These are phyloP conservation scores for Camponotus pennsylvanicus DNA, from an alignment of 1,140 invertebrate genomes.

Conservation along the genomic window DNA sequence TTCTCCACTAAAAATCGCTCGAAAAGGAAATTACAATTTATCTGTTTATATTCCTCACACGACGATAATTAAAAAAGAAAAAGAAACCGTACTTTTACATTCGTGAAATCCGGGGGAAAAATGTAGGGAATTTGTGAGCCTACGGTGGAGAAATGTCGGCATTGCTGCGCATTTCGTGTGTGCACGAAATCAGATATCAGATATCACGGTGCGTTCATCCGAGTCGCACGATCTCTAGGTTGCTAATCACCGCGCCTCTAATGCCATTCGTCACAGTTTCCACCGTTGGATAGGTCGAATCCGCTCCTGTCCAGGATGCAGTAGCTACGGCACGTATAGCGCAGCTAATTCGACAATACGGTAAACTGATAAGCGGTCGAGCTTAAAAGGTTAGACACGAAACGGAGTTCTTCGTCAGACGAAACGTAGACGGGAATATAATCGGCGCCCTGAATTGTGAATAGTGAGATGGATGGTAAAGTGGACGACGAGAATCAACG, in stretches of 20 bases:
- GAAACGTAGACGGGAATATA: not conserved
- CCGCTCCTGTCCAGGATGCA: no score
- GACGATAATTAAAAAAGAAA: not conserved
- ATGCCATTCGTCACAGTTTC: not conserved
- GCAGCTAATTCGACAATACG: no score
- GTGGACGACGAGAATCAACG: constrained; percentile 82
- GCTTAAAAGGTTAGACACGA: no score
- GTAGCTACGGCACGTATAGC: no score
- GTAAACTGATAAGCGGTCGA: no score
- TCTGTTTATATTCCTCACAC: no score
- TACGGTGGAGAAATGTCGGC: not conserved
- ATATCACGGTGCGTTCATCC: constrained; percentile 27
- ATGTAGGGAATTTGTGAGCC: constrained; percentile 7
- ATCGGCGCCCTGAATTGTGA: not conserved
- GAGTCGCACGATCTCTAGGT: not conserved
- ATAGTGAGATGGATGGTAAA: constrained; percentile 78
- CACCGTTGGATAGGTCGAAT: not conserved
- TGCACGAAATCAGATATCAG: not conserved
- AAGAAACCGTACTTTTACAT: not conserved
- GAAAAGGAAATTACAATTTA: no score
- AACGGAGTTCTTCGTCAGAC: no score
- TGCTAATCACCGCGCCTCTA: not conserved
- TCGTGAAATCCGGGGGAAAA: no score
- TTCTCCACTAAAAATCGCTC: not conserved
- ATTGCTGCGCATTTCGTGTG: constrained; percentile 1